Conservation (phyloP, 1,140 invertebrate species). For the Cydia splendana region DNA sequence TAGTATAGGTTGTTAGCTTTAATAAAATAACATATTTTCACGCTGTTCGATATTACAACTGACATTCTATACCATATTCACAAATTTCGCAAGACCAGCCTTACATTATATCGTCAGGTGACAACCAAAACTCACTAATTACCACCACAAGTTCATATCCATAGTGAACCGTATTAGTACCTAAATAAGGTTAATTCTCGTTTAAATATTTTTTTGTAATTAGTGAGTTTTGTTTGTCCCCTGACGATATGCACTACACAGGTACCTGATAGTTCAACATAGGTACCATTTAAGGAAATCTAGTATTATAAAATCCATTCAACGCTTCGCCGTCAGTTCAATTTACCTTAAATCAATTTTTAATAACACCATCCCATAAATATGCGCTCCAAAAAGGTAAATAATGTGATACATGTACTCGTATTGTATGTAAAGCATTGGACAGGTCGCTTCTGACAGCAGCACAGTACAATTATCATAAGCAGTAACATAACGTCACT, state of each 20-base stretch:
- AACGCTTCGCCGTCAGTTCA: slow-evolving; percentile 6
- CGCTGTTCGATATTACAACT: too few species aligned
- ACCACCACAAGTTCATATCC: too few species aligned
- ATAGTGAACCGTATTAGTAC: too few species aligned
- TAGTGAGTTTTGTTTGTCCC: too few species aligned
- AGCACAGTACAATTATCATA: neutral
- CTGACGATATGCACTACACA: too few species aligned
- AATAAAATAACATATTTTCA: too few species aligned
- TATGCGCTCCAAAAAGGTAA: neutral
- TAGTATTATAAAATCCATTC: neutral
- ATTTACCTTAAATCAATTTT: neutral
- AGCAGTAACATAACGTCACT: neutral
- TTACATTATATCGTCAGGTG: too few species aligned
- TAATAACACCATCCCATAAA: neutral
- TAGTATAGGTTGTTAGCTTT: neutral
- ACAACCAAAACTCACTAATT: too few species aligned
- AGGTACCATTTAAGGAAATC: neutral
- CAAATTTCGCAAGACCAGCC: too few species aligned
- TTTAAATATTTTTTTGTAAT: too few species aligned
- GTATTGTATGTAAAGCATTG: neutral
- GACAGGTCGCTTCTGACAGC: neutral
- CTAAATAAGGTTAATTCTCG: too few species aligned
- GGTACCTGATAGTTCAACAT: neutral
- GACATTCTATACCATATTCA: too few species aligned
- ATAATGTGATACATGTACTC: neutral